Evolutionary conservation across 2,113 vertebrate species (phyloP), one percentile per base, ranked within the genome.

Genomic region (Pagrus major): DNA sequence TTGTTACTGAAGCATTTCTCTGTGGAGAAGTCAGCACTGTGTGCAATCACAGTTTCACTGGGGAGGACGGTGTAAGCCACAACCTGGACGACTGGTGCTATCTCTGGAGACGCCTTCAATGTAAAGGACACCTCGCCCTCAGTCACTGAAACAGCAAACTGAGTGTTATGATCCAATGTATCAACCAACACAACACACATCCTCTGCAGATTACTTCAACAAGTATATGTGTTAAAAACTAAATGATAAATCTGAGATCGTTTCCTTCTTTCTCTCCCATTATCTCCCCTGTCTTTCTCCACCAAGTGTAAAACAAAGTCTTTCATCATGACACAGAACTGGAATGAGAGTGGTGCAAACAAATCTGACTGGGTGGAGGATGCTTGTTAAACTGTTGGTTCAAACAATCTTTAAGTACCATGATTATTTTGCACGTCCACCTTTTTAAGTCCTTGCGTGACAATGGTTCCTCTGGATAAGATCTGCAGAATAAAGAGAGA

Each of bases 1-100:
- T 96, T 94, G 79, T 97, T 95, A 69, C 59, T 91, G 83, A 97
- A 97, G 83, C 97, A 97, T 42, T 95, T 92, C 16, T 97, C 84
- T 0, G 90, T 90, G 4, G 18, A 12, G 74, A 97, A 93, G 27
- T 68, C 84, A 29, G 76, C 87, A 20, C 87, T 96, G 66, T 96
- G 90, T 11, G 96, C 96, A 9, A 97, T 86, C 56, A 98, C 85
- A 12, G 92, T 94, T 42, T 94, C 88, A 14, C 39, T 87, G 47
- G 95, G 93, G 59, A 97, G 95, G 14, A 97, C 46, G 0, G 90
- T 88, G 23, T 96, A 97, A 4, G 92, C 79, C n/a, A 98, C 58
- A 35, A 97, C 0, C 27, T 88, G 81, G 37, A 94, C 23, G 0
- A 25, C 42, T 21, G 96, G 94, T 10, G 86, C 86, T 73, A 96